phyloP scores from a whole-genome alignment of 1,140 invertebrate genomes.

The Bombus breviceps region DNA sequence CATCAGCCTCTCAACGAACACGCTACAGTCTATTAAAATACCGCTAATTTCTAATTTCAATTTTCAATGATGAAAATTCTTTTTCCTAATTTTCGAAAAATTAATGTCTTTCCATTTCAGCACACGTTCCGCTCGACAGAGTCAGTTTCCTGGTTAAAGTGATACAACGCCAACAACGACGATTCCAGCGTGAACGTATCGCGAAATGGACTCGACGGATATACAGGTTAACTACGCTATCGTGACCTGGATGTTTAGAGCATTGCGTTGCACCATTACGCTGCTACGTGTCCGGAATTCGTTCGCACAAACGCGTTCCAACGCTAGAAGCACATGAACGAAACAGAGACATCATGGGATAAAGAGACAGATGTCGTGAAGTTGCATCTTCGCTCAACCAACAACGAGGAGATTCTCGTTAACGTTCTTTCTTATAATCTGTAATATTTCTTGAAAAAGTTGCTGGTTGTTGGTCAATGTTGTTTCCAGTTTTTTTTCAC shows the following conservation, averaged over 20 bases:
- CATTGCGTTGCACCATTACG: conserved; percentile 36
- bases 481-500: no score
- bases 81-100: not conserved
- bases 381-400: not conserved
- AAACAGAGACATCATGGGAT: not conserved
- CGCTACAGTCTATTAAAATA: no score
- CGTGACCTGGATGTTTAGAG: conserved; percentile 48
- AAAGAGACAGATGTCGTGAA: no score
- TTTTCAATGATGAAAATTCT: not conserved
- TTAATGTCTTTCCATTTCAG: no score
- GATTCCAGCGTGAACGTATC: conserved; percentile 3
- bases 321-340: no score
- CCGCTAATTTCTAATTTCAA: not conserved
- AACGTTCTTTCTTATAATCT: no score
- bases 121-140: not conserved
- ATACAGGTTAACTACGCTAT: conserved; percentile 37
- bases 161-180: not conserved
- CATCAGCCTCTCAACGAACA: no score
- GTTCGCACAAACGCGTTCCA: not conserved
- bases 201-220: conserved; percentile 22
- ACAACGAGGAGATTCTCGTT: not conserved
- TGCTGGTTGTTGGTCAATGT: no score
- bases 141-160: not conserved
- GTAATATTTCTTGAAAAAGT: no score
- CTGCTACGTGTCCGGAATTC: conserved; percentile 37